A percentile compares a stretch with the other conserved stretches of the same genome.
Evolutionary conservation across 2,888 invertebrate species (phyloP).

Genomic region (Melitaea athalia): DNA sequence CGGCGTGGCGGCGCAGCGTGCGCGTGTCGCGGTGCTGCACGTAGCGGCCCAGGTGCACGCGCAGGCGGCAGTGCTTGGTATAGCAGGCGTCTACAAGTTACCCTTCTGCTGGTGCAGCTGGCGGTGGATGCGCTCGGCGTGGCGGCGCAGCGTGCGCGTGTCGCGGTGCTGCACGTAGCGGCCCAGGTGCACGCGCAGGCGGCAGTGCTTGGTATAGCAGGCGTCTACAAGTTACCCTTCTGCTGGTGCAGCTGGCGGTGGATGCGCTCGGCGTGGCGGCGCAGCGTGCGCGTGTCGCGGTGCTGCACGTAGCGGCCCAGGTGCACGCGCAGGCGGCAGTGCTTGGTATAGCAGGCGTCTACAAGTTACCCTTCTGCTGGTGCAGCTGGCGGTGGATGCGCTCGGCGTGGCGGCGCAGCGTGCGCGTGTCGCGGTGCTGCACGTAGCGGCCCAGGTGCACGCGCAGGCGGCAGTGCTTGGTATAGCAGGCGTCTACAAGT

Average conservation of each 20-base stretch:
- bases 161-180: slow-evolving; percentile 90
- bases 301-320: slow-evolving; percentile 89
- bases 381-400: slow-evolving; percentile 84
- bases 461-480: slow-evolving; percentile 87
- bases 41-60: slow-evolving; percentile 89
- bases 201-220: slow-evolving; percentile 86
- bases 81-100: too few species aligned
- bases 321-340: slow-evolving; percentile 89
- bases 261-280: slow-evolving; percentile 87
- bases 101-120: slow-evolving; percentile 81
- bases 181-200: slow-evolving; percentile 88
- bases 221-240: too few species aligned
- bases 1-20: slow-evolving; percentile 87
- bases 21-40: slow-evolving; percentile 90
- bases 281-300: slow-evolving; percentile 88
- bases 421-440: slow-evolving; percentile 89
- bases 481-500: slow-evolving; percentile 82
- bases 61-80: slow-evolving; percentile 87
- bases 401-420: slow-evolving; percentile 87
- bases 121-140: slow-evolving; percentile 86
- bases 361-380: too few species aligned
- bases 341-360: slow-evolving; percentile 82
- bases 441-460: slow-evolving; percentile 90
- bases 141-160: slow-evolving; percentile 87
- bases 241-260: slow-evolving; percentile 82